A percentile compares a stretch with the other conserved stretches of the same genome.
phyloP scores from a whole-genome alignment of 2,888 invertebrate species.

The Agriopis aurantiaria region DNA sequence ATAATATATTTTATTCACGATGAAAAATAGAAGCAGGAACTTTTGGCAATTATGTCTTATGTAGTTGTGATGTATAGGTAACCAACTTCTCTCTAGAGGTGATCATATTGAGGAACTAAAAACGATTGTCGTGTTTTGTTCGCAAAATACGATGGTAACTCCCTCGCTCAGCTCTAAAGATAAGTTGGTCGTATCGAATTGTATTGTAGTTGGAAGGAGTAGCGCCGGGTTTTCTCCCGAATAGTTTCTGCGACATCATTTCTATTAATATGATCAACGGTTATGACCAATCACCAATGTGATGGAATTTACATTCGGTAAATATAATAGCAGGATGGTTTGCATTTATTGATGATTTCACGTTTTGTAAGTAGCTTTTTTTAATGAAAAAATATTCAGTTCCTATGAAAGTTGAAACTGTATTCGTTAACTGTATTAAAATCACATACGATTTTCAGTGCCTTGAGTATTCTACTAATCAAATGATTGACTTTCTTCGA shows the following conservation, averaged over 20 bases:
- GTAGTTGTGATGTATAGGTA: too few species aligned
- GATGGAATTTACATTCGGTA: too few species aligned
- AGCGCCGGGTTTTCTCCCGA: neutral
- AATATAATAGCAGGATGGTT: neutral
- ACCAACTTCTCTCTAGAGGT: too few species aligned
- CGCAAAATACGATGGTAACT: too few species aligned
- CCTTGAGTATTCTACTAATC: neutral
- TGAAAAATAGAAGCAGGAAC: too few species aligned
- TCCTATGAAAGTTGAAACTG: neutral
- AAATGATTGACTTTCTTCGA: neutral
- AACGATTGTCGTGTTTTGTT: too few species aligned
- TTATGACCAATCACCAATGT: too few species aligned
- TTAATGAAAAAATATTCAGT: neutral
- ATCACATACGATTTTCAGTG: neutral
- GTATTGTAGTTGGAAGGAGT: neutral
- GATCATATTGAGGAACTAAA: too few species aligned
- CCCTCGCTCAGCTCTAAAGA: neutral
- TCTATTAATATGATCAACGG: neutral
- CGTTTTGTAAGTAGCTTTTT: neutral
- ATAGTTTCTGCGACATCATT: conserved; percentile 3
- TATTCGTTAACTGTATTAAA: neutral
- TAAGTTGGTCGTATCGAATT: neutral
- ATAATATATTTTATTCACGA: too few species aligned
- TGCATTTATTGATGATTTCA: neutral
- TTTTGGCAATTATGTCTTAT: too few species aligned